Evolutionary conservation across 2,888 invertebrate genomes (phyloP).

Genomic region (Drosophila robusta): DNA sequence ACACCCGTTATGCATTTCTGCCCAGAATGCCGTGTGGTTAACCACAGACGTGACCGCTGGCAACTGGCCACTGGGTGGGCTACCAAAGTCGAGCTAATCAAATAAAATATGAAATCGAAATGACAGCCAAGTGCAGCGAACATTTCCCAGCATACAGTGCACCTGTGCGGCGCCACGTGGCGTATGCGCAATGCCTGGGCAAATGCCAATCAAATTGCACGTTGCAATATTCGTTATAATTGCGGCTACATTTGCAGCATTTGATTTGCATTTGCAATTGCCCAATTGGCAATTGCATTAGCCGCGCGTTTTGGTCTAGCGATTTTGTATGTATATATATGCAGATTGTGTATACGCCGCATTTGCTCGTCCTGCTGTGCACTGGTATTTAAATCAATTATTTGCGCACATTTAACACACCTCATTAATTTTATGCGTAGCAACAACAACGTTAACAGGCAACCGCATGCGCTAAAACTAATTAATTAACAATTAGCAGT

Average conservation of each 20-base stretch:
- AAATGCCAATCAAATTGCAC: constrained; percentile 23
- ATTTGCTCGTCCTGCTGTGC: background rate
- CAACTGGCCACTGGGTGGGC: constrained; percentile 18
- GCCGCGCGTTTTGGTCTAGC: background rate
- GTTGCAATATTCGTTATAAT: constrained; percentile 38
- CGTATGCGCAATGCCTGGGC: constrained; percentile 26
- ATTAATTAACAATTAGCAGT: constrained; percentile 52
- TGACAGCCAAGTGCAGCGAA: constrained; percentile 16
- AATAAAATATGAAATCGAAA: constrained; percentile 51
- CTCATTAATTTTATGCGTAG: constrained; percentile 44
- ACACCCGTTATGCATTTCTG: background rate
- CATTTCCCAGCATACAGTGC: background rate
- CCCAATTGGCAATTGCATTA: constrained; percentile 22
- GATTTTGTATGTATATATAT: too few relatives aligned
- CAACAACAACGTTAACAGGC: constrained; percentile 1
- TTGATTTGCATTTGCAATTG: constrained; percentile 13
- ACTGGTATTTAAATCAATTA: constrained; percentile 46
- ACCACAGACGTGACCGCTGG: constrained; percentile 35
- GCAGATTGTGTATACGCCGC: constrained; percentile 16
- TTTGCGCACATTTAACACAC: constrained; percentile 39
- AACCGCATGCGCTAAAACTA: constrained; percentile 20
- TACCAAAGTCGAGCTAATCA: constrained; percentile 44
- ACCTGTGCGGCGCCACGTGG: constrained; percentile 14
- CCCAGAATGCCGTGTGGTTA: constrained; percentile 23
- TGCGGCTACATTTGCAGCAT: constrained; percentile 30